Evolutionary conservation across 2,797 vertebrate genomes (phyloP).

Genomic region (Takifugu rubripes): DNA sequence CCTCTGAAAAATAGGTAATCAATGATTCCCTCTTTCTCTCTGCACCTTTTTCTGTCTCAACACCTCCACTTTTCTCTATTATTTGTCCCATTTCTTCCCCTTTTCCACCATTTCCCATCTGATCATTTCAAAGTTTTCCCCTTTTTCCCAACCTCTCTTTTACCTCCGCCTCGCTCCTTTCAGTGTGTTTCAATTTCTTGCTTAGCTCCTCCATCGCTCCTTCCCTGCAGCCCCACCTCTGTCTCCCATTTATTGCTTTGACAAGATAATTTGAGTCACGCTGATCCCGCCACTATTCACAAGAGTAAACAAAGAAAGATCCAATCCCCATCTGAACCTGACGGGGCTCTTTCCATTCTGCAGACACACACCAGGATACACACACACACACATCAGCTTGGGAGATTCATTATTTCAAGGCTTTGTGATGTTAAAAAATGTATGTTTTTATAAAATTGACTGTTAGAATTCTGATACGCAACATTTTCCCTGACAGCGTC

Average conservation of each 20-base stretch:
- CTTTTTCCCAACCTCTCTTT: conserved; percentile 24
- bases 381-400: conserved; percentile 7
- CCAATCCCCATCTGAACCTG: conserved; percentile 61
- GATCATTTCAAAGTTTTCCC: conserved; percentile 1
- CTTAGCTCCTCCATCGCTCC: conserved; percentile 27
- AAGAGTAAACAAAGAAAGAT: conserved; percentile 71
- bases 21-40: conserved; percentile 70
- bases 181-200: conserved; percentile 28
- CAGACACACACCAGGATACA: conserved; percentile 40
- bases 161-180: conserved; percentile 18
- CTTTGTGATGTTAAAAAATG: conserved; percentile 18
- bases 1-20: conserved; percentile 95
- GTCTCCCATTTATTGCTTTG: conserved; percentile 67
- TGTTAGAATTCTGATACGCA: conserved; percentile 21
- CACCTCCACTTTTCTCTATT: conserved; percentile 35
- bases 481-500: neutral
- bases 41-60: conserved; percentile 13
- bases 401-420: conserved; percentile 27
- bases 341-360: conserved; percentile 58
- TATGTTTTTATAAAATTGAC: conserved; percentile 2
- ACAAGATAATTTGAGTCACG: conserved; percentile 79
- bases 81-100: conserved; percentile 30
- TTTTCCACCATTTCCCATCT: neutral
- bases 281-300: conserved; percentile 64
- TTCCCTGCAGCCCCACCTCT: conserved; percentile 4